Evolutionary conservation across 2,888 invertebrate species (phyloP).

Genomic region (Ypsolopha sequella): DNA sequence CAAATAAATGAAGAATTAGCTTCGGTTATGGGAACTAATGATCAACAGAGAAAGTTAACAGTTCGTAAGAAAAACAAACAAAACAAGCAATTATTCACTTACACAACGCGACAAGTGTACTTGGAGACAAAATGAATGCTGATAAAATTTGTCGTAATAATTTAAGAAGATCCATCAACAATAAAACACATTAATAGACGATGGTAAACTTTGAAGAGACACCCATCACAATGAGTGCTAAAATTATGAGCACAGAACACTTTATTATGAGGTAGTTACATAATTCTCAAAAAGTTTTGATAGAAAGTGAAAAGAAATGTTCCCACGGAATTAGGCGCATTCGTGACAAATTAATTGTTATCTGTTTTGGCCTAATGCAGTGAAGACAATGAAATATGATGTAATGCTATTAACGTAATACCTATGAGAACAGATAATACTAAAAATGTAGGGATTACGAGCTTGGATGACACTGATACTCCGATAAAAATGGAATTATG

Average conservation of each 20-base stretch:
- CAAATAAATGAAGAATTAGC: not conserved
- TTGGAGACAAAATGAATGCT: not conserved
- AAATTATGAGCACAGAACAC: no score
- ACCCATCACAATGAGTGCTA: conserved; percentile 23
- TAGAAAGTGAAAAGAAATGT: conserved; percentile 50
- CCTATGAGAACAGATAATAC: conserved; percentile 20
- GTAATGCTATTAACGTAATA: conserved; percentile 20
- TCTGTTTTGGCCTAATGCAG: conserved; percentile 46
- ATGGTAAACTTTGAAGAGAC: conserved; percentile 9
- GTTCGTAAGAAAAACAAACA: conserved; percentile 12
- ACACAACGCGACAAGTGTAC: conserved; percentile 5
- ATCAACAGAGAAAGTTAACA: conserved; percentile 11
- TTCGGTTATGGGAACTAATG: not conserved
- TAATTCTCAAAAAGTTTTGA: conserved; percentile 13
- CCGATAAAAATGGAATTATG: conserved; percentile 6
- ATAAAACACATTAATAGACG: conserved; percentile 8
- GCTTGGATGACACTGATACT: conserved; percentile 14
- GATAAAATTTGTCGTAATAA: not conserved
- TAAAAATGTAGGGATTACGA: conserved; percentile 14
- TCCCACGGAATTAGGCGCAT: conserved; percentile 27
- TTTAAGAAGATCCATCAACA: conserved; percentile 2
- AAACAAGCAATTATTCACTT: conserved; percentile 6
- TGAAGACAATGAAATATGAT: conserved; percentile 38
- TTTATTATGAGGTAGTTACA: conserved; percentile 16
- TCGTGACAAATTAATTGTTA: conserved; percentile 43